Evolutionary conservation across 2,797 vertebrate species (phyloP).

Genomic region (Amniataba percoides): DNA sequence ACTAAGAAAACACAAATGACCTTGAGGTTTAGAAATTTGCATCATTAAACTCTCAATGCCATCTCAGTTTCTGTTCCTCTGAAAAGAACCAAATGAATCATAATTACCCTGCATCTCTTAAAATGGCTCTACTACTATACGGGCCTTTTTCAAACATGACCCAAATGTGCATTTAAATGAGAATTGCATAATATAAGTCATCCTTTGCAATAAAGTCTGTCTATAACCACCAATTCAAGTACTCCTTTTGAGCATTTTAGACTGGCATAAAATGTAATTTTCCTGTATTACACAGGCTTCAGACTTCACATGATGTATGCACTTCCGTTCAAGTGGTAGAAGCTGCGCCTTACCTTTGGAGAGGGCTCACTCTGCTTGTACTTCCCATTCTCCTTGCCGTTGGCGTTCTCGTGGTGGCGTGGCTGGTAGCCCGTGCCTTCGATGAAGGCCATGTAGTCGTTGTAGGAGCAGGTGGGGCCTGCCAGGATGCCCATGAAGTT

Average conservation of each 20-base stretch:
- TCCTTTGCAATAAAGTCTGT: slow-evolving; percentile 5
- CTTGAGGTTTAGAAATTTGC: slow-evolving; percentile 40
- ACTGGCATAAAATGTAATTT: background rate
- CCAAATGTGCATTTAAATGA: slow-evolving; percentile 23
- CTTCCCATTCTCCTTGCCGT: slow-evolving; percentile 91
- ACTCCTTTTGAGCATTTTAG: background rate
- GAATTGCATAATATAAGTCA: slow-evolving; percentile 11
- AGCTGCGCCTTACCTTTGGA: slow-evolving; percentile 86
- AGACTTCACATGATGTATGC: background rate
- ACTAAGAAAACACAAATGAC: slow-evolving; percentile 42
- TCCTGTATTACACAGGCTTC: background rate
- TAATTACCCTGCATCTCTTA: slow-evolving; percentile 8
- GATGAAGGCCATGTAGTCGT: slow-evolving; percentile 97
- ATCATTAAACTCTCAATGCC: slow-evolving; percentile 38
- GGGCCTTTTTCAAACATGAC: slow-evolving; percentile 4
- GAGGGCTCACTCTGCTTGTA: slow-evolving; percentile 91
- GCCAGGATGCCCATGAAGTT: slow-evolving; percentile 99
- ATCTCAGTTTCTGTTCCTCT: slow-evolving; percentile 16
- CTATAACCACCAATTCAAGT: slow-evolving; percentile 6
- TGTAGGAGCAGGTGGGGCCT: slow-evolving; percentile 97
- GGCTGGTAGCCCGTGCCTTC: slow-evolving; percentile 91
- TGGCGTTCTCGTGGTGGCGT: slow-evolving; percentile 86
- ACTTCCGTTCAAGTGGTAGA: background rate
- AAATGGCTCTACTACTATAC: background rate
- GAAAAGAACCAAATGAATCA: slow-evolving; percentile 15